A percentile compares a stretch with the other conserved stretches of the same genome.
phyloP scores from a whole-genome alignment of 2,888 invertebrate genomes.

The Nemotelus pantherinus region DNA sequence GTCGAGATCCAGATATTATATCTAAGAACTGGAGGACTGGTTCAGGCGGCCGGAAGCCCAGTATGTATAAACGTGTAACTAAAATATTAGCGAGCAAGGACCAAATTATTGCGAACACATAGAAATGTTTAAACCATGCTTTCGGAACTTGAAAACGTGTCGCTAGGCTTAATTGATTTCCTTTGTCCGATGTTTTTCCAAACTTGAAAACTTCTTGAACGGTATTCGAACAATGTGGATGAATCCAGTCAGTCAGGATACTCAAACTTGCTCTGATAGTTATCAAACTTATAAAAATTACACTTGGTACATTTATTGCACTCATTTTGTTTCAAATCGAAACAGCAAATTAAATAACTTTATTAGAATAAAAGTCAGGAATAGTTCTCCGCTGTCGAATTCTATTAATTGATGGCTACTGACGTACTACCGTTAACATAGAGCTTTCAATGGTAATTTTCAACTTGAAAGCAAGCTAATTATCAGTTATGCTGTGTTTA shows the following conservation, averaged over 20 bases:
- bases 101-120: constrained; percentile 73
- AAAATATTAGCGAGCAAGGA: constrained; percentile 67
- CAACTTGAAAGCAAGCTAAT: no score
- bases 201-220: constrained; percentile 75
- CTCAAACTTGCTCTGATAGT: constrained; percentile 68
- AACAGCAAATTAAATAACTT: no score
- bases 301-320: constrained; percentile 53
- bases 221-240: constrained; percentile 73
- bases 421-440: no score
- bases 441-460: no score
- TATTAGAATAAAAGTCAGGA: no score
- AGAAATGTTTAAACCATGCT: constrained; percentile 84
- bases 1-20: constrained; percentile 62
- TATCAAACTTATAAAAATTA: constrained; percentile 59
- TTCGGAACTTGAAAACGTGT: constrained; percentile 76
- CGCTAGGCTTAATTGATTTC: constrained; percentile 60
- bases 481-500: no score
- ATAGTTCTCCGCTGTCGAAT: no score
- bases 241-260: constrained; percentile 71
- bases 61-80: constrained; percentile 65
- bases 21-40: constrained; percentile 61
- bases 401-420: no score
- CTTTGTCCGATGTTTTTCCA: constrained; percentile 76
- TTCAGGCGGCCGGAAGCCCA: constrained; percentile 62
- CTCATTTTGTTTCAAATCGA: no score